Conservation (phyloP, 2,797 vertebrate species). For the Phrynocephalus forsythii region DNA sequence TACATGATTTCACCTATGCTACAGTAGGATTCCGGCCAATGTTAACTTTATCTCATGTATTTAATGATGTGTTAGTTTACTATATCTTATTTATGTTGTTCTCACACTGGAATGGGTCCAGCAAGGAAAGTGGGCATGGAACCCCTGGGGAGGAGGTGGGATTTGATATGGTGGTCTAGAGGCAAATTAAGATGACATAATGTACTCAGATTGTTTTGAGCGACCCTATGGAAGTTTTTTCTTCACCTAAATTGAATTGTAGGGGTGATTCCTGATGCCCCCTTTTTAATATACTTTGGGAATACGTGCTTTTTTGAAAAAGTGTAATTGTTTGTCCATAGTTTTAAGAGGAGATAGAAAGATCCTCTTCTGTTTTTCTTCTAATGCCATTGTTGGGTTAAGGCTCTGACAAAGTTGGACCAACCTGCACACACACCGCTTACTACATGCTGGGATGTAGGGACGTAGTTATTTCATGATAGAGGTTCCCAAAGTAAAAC, state of each 20-base stretch:
- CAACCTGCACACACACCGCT: not conserved
- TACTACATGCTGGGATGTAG: not conserved
- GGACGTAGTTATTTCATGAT: not conserved
- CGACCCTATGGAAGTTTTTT: not conserved
- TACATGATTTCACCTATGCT: too few relatives aligned
- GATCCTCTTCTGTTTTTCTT: conserved; percentile 3
- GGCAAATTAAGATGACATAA: not conserved
- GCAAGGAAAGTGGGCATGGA: not conserved
- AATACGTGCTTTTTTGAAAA: not conserved
- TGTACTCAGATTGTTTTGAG: not conserved
- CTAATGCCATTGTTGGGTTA: not conserved
- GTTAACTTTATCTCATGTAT: not conserved
- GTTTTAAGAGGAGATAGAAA: not conserved
- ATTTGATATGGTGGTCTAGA: not conserved
- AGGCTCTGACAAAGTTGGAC: not conserved
- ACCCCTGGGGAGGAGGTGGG: not conserved
- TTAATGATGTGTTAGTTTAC: not conserved
- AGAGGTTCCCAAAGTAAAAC: not conserved
- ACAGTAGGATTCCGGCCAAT: too few relatives aligned
- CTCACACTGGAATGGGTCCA: not conserved
- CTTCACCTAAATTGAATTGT: not conserved
- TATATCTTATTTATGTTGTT: not conserved
- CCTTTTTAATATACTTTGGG: not conserved
- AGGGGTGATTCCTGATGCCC: not conserved
- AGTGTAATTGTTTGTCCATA: too few relatives aligned